Percentiles rank a stretch among this genome's conserved stretches.
phyloP scores from a whole-genome alignment of 2,113 vertebrate genomes.

The Rhinopithecus roxellana region DNA sequence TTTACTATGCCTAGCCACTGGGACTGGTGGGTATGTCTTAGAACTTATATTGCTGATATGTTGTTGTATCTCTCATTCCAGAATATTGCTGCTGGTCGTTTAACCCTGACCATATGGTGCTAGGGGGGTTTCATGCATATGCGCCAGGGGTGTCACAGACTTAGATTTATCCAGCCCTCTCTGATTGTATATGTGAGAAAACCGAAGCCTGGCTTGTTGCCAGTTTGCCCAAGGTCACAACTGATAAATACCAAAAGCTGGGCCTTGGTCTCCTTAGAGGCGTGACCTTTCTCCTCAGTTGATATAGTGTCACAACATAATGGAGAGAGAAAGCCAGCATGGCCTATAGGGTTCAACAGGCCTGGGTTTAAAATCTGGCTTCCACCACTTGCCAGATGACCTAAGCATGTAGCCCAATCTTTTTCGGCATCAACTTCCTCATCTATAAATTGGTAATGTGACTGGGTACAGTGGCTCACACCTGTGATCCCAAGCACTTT shows the following conservation, averaged over 20 bases:
- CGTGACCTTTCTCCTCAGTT: not conserved
- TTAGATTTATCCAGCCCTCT: not conserved
- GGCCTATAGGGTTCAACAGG: not conserved
- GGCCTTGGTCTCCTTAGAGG: not conserved
- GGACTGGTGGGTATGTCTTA: not conserved
- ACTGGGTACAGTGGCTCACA: no score
- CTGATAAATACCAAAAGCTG: not conserved
- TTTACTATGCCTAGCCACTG: not conserved
- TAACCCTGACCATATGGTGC: not conserved
- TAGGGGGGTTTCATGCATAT: not conserved
- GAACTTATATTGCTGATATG: not conserved
- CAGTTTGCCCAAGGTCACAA: not conserved
- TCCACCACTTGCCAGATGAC: not conserved
- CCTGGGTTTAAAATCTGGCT: not conserved
- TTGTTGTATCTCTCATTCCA: not conserved
- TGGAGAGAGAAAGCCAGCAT: not conserved
- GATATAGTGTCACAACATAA: not conserved
- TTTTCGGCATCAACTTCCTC: not conserved
- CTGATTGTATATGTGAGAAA: not conserved
- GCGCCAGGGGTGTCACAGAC: not conserved
- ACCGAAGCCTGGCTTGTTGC: not conserved
- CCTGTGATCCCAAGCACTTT: no score
- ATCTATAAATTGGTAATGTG: not conserved
- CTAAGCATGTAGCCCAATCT: not conserved
- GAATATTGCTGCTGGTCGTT: not conserved